Percentiles rank a stretch among this genome's conserved stretches.
Evolutionary conservation across 1,140 invertebrate genomes (phyloP).

Genomic region (Periplaneta americana): DNA sequence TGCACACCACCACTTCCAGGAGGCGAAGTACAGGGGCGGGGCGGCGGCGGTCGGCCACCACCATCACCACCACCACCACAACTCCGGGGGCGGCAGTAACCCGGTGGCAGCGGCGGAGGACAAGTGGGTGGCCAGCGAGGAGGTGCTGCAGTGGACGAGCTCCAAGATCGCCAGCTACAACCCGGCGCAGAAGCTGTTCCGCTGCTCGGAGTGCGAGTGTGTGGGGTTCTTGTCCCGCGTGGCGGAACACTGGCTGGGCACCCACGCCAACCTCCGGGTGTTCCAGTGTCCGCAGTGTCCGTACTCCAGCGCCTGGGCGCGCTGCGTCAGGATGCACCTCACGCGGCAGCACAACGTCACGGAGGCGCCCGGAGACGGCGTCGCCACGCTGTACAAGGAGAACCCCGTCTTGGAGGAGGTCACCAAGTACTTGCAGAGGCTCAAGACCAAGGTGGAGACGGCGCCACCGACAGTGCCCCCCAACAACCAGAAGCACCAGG

Average conservation of each 20-base stretch:
- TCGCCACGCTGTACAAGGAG: conserved; percentile 45
- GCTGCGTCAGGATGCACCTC: conserved; percentile 66
- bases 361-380: conserved; percentile 43
- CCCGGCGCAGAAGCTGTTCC: conserved; percentile 63
- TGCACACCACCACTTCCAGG: conserved; percentile 1
- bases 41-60: neutral
- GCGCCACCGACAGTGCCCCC: conserved; percentile 16
- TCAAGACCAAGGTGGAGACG: conserved; percentile 56
- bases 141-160: conserved; percentile 59
- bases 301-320: conserved; percentile 67
- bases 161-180: conserved; percentile 68
- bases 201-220: conserved; percentile 71
- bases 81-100: conserved; percentile 19
- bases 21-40: conserved; percentile 4
- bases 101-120: conserved; percentile 47
- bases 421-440: conserved; percentile 58
- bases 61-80: conserved; percentile 20
- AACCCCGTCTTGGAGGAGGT: conserved; percentile 71
- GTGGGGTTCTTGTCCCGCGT: conserved; percentile 70
- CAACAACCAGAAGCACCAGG: conserved; percentile 24
- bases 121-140: conserved; percentile 62
- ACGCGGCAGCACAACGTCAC: conserved; percentile 57
- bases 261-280: conserved; percentile 67
- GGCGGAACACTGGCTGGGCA: conserved; percentile 78
- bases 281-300: conserved; percentile 68